These are phyloP conservation scores for Agriotes lineatus DNA, from an alignment of 2,888 invertebrate species.

Conservation along the genomic window DNA sequence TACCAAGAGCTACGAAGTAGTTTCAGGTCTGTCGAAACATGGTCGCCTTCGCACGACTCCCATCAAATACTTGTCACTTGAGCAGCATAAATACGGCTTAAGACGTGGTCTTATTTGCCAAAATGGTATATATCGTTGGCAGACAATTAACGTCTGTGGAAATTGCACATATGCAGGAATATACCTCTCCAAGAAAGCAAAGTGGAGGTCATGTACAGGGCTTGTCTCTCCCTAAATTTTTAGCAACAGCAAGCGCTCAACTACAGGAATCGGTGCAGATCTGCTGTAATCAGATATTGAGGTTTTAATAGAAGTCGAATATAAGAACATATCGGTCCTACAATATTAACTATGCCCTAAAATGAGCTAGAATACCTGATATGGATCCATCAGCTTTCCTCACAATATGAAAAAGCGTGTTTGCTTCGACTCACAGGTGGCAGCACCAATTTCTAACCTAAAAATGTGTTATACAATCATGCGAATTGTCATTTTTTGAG, in stretches of 20 bases:
- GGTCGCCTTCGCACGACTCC: too few relatives aligned
- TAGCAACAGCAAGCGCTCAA: not conserved
- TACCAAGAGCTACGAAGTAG: too few relatives aligned
- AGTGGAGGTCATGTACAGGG: constrained; percentile 1
- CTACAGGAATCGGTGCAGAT: not conserved
- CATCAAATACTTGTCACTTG: too few relatives aligned
- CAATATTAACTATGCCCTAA: not conserved
- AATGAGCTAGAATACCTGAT: constrained; percentile 23
- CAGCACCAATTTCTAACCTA: constrained; percentile 11
- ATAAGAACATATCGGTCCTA: not conserved
- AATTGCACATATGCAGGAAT: not conserved
- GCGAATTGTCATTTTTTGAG: not conserved
- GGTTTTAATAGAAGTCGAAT: not conserved
- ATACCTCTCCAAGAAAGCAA: not conserved
- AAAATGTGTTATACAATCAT: constrained; percentile 3
- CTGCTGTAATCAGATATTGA: not conserved
- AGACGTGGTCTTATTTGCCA: too few relatives aligned
- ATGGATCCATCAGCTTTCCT: constrained; percentile 23
- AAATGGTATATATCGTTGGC: not conserved
- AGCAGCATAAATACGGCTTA: too few relatives aligned
- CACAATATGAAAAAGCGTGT: not conserved
- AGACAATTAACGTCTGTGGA: not conserved
- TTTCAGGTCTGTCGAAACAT: too few relatives aligned
- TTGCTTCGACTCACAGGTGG: not conserved
- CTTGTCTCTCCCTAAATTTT: constrained; percentile 13